Evolutionary conservation across 2,113 vertebrate species (phyloP).

Genomic region (Melanerpes formicivorus): DNA sequence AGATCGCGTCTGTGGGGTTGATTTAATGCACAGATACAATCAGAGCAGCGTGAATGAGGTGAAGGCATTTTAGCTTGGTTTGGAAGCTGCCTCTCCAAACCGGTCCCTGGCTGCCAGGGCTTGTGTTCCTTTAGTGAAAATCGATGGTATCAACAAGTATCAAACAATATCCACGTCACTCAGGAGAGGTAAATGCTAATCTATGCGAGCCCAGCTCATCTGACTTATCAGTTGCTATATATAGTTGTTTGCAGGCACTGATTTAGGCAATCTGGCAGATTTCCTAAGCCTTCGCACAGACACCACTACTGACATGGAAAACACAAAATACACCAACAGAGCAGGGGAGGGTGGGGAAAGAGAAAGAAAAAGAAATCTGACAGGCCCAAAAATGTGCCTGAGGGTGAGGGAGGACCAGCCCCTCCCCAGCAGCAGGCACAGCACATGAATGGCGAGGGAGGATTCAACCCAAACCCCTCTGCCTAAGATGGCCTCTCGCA

Average conservation of each 20-base stretch:
- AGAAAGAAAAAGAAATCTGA: too few relatives aligned
- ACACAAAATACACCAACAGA: not conserved
- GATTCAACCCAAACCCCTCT: conserved; percentile 16
- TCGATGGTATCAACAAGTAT: conserved; percentile 53
- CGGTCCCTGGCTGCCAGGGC: not conserved
- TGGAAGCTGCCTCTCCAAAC: not conserved
- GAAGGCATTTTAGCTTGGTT: not conserved
- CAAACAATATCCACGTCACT: conserved; percentile 6
- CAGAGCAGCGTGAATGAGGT: not conserved
- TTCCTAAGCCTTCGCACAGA: conserved; percentile 52
- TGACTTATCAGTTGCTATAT: conserved; percentile 65
- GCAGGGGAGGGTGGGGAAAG: rapidly evolving
- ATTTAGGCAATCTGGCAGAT: conserved; percentile 68
- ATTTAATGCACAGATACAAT: conserved; percentile 26
- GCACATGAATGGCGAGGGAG: not conserved
- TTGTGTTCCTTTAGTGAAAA: conserved; percentile 12
- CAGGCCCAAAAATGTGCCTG: not conserved
- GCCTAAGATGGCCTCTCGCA: conserved; percentile 53
- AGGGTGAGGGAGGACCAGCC: not conserved
- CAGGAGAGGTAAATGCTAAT: conserved; percentile 48
- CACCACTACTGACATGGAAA: conserved; percentile 1
- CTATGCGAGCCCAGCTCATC: conserved; percentile 30
- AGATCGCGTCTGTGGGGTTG: not conserved
- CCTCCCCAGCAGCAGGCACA: not conserved
- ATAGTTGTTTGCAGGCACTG: conserved; percentile 64